Percentiles rank a stretch among this genome's conserved stretches.
phyloP scores from a whole-genome alignment of 2,888 invertebrate species.

The Zele albiditarsus region DNA sequence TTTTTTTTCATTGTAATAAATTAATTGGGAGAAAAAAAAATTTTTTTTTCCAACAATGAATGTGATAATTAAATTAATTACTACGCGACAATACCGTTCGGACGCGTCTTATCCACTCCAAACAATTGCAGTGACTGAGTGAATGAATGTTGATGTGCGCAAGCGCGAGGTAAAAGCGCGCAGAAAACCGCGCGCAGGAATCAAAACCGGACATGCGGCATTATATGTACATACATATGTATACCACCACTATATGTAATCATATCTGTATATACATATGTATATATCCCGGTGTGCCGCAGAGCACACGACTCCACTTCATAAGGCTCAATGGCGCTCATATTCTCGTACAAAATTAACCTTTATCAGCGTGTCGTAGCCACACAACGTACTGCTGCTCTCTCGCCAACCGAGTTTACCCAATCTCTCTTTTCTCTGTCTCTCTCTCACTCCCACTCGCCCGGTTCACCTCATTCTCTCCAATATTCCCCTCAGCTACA shows the following conservation, averaged over 20 bases:
- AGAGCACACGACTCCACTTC: slow-evolving; percentile 33
- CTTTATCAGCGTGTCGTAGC: slow-evolving; percentile 70
- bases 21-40: too few relatives aligned
- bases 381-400: slow-evolving; percentile 42
- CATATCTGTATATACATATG: slow-evolving; percentile 12
- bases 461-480: slow-evolving; percentile 1
- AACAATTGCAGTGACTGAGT: slow-evolving; percentile 12
- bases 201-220: slow-evolving; percentile 60
- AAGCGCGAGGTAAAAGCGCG: slow-evolving; percentile 39
- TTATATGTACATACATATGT: not conserved
- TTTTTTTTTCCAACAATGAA: not conserved
- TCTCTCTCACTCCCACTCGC: not conserved
- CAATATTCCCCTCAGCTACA: not conserved
- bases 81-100: not conserved
- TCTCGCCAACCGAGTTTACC: slow-evolving; percentile 30
- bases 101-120: slow-evolving; percentile 29
- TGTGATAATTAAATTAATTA: slow-evolving; percentile 5
- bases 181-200: slow-evolving; percentile 63
- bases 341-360: slow-evolving; percentile 73
- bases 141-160: slow-evolving; percentile 28
- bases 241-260: slow-evolving; percentile 35
- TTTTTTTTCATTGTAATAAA: too few relatives aligned
- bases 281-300: slow-evolving; percentile 2
- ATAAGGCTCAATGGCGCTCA: slow-evolving; percentile 64
- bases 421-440: slow-evolving; percentile 15